These are phyloP conservation scores for Biston betularia DNA, from an alignment of 2,888 invertebrate genomes.

Conservation along the genomic window DNA sequence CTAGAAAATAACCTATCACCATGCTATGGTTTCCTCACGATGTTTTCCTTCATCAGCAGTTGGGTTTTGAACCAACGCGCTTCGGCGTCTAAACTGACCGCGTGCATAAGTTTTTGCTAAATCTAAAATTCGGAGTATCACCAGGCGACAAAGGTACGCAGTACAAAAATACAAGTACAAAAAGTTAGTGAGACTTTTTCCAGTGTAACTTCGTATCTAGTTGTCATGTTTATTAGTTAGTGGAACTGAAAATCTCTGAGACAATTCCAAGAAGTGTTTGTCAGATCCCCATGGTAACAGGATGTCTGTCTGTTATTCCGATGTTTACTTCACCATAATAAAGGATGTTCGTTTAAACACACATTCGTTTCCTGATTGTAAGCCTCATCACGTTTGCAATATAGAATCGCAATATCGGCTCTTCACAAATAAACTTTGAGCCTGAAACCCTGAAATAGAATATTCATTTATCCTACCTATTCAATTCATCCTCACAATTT, in stretches of 20 bases:
- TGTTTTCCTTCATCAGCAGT: too few species aligned
- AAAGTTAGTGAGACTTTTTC: too few species aligned
- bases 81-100: too few species aligned
- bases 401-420: conserved; percentile 27
- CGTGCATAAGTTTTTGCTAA: too few species aligned
- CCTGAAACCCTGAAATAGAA: conserved; percentile 2
- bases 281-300: background rate
- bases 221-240: background rate
- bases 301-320: background rate
- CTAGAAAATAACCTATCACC: too few species aligned
- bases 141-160: too few species aligned
- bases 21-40: too few species aligned
- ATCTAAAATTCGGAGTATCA: too few species aligned
- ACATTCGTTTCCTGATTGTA: conserved; percentile 13
- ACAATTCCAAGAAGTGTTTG: background rate
- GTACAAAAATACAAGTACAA: too few species aligned
- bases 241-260: background rate
- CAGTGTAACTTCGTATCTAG: background rate
- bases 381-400: conserved; percentile 30
- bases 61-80: too few species aligned
- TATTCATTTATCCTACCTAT: conserved; percentile 12
- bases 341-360: background rate
- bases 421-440: conserved; percentile 16
- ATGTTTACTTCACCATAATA: conserved; percentile 4
- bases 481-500: conserved; percentile 22